These are phyloP conservation scores for Bimastos eiseni DNA, from an alignment of 2,888 invertebrate genomes.

Conservation along the genomic window DNA sequence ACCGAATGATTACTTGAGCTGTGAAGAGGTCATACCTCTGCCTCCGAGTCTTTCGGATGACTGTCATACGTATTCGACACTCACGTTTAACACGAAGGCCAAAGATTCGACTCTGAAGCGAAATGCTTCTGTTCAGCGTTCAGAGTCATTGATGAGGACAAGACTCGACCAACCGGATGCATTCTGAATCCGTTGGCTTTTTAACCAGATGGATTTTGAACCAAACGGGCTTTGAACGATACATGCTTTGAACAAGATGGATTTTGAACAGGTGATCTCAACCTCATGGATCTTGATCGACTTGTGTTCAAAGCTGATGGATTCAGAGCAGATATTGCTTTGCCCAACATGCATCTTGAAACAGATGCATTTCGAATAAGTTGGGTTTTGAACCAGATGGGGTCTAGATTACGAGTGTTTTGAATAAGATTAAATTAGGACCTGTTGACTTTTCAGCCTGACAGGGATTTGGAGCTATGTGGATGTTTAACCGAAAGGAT, in stretches of 20 bases:
- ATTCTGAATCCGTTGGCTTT: background rate
- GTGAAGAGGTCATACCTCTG: background rate
- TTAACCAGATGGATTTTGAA: background rate
- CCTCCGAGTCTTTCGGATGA: background rate
- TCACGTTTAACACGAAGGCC: background rate
- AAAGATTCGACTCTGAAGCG: background rate
- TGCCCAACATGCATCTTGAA: background rate
- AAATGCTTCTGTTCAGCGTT: background rate
- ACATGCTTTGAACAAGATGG: background rate
- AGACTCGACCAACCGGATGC: background rate
- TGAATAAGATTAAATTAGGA: background rate
- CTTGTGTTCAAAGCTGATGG: too few relatives aligned
- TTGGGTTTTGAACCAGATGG: background rate
- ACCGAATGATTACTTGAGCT: background rate
- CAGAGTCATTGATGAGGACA: background rate
- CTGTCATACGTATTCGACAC: slow-evolving; percentile 5
- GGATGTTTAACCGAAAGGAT: background rate
- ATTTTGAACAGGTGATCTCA: background rate
- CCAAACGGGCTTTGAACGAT: background rate
- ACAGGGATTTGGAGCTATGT: background rate
- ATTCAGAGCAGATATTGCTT: background rate
- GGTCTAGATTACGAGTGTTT: background rate
- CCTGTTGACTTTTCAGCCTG: background rate
- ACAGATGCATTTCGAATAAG: background rate
- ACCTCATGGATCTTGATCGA: too few relatives aligned